phyloP scores from a whole-genome alignment of 2,797 vertebrate genomes.

The Eulemur mongoz region DNA sequence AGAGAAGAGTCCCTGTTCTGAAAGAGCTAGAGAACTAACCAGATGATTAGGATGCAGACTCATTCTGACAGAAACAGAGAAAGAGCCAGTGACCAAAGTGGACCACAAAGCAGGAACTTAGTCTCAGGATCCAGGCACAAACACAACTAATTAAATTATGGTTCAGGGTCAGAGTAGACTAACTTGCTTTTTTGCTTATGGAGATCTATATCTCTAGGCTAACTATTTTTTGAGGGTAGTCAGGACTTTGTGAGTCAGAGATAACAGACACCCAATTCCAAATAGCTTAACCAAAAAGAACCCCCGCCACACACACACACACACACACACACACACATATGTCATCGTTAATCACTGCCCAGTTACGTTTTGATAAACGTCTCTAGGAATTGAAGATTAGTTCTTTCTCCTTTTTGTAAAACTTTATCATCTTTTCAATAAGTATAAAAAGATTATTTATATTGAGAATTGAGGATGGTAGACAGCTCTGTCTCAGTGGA shows the following conservation, averaged over 20 bases:
- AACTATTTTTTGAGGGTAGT: neutral
- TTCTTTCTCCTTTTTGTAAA: no score
- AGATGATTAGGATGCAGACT: neutral
- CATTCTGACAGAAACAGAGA: neutral
- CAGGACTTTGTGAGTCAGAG: neutral
- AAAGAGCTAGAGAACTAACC: neutral
- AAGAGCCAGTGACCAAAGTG: neutral
- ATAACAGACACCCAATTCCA: neutral
- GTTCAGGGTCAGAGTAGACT: neutral
- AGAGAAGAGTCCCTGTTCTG: neutral
- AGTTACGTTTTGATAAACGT: no score
- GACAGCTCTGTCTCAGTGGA: neutral
- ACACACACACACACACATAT: neutral
- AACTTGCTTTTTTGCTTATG: neutral
- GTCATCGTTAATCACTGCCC: no score
- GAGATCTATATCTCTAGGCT: neutral
- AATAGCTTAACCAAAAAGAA: neutral
- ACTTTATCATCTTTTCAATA: no score
- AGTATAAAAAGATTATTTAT: no score
- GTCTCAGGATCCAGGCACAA: neutral
- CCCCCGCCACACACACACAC: neutral
- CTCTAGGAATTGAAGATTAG: no score
- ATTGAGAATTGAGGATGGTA: neutral
- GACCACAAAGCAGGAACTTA: neutral
- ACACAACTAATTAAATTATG: neutral